A percentile compares a stretch with the other conserved stretches of the same genome.
These are phyloP conservation scores for Phalloptychus januarius DNA, from an alignment of 2,797 vertebrate species.

Conservation along the genomic window DNA sequence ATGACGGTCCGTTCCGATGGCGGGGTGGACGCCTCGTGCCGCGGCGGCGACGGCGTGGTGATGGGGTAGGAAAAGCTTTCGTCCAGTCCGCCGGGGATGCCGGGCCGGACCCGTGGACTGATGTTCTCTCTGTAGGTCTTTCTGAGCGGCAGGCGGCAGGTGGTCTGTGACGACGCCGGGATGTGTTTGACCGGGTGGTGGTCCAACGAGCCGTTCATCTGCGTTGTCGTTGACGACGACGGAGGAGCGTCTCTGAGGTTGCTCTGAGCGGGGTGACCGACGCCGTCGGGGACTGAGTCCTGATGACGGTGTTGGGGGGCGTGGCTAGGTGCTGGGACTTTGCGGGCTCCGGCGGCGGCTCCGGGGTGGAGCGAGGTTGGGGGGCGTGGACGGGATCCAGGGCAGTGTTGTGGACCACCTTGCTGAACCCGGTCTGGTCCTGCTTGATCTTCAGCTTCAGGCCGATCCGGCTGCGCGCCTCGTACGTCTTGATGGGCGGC, in stretches of 20 bases:
- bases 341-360: slow-evolving; percentile 69
- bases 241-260: slow-evolving; percentile 39
- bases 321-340: slow-evolving; percentile 55
- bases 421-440: slow-evolving; percentile 90
- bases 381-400: slow-evolving; percentile 89
- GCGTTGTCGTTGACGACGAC: slow-evolving; percentile 65
- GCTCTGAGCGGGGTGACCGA: slow-evolving; percentile 64
- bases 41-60: slow-evolving; percentile 59
- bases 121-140: slow-evolving; percentile 92
- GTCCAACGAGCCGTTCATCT: slow-evolving; percentile 90
- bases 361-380: slow-evolving; percentile 71
- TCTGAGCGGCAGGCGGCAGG: slow-evolving; percentile 88
- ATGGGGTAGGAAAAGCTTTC: slow-evolving; percentile 67
- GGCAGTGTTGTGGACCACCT: slow-evolving; percentile 95
- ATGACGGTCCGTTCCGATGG: slow-evolving; percentile 81
- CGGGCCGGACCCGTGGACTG: slow-evolving; percentile 81
- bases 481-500: slow-evolving; percentile 94
- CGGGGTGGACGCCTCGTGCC: slow-evolving; percentile 61
- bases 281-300: slow-evolving; percentile 70
- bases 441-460: slow-evolving; percentile 97
- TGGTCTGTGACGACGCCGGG: slow-evolving; percentile 73
- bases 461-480: slow-evolving; percentile 91
- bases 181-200: slow-evolving; percentile 76
- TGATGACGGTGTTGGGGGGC: slow-evolving; percentile 71
- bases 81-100: slow-evolving; percentile 74